Conservation (phyloP, 2,888 invertebrate species). For the Cylindroiulus punctatus region DNA sequence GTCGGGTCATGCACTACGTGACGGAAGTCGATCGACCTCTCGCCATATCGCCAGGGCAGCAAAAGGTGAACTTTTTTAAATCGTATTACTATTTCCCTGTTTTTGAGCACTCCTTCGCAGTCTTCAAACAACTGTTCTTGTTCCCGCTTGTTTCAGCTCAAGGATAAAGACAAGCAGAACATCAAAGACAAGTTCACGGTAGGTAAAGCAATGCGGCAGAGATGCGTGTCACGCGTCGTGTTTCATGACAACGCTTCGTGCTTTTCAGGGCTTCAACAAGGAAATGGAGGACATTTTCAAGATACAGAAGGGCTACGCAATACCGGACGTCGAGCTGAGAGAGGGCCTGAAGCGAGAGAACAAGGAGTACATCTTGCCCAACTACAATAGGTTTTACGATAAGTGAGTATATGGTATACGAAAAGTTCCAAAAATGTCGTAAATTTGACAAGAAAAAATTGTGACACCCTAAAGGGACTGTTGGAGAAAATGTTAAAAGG, state of each 20-base stretch:
- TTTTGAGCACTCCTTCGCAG: background rate
- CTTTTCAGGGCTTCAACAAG: conserved; percentile 86
- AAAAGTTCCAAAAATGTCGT: too few relatives aligned
- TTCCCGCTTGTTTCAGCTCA: conserved; percentile 69
- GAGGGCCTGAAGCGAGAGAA: conserved; percentile 89
- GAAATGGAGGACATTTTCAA: conserved; percentile 91
- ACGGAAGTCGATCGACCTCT: conserved; percentile 72
- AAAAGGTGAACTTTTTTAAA: background rate
- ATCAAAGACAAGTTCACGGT: conserved; percentile 91
- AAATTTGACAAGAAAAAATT: too few relatives aligned
- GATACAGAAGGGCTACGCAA: conserved; percentile 88
- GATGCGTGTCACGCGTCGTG: too few relatives aligned
- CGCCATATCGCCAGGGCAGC: conserved; percentile 24
- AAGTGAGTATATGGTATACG: conserved; percentile 67
- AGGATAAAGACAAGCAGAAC: conserved; percentile 85
- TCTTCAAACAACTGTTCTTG: background rate
- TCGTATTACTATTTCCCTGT: background rate
- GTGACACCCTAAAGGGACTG: too few relatives aligned
- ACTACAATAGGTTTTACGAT: conserved; percentile 83
- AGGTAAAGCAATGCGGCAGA: conserved; percentile 61
- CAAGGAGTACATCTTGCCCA: conserved; percentile 85
- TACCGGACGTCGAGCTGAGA: conserved; percentile 90
- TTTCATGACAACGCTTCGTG: background rate
- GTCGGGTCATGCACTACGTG: conserved; percentile 79
- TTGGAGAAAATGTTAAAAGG: too few relatives aligned